Conservation (phyloP, 2,113 vertebrate species). For the Uropsilus gracilis region DNA sequence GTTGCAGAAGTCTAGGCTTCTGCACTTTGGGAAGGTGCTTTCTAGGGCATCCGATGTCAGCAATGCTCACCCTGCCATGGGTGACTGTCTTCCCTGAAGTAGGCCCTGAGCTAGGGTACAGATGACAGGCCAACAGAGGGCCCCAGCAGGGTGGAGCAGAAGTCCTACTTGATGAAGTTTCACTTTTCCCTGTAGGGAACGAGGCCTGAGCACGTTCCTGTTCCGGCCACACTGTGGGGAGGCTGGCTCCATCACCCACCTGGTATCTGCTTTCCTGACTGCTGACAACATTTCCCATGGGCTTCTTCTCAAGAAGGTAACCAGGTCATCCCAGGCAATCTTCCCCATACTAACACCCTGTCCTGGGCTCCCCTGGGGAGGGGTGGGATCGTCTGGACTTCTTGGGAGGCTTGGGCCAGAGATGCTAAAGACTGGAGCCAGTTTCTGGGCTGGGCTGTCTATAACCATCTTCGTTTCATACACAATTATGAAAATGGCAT, state of each 20-base stretch:
- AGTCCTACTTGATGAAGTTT: not conserved
- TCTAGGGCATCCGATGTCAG: not conserved
- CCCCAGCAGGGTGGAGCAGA: not conserved
- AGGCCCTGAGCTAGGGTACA: not conserved
- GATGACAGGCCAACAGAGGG: not conserved
- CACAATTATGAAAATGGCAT: conserved; percentile 38
- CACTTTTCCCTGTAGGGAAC: conserved; percentile 86
- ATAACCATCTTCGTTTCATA: conserved; percentile 1
- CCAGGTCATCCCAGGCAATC: fast-evolving
- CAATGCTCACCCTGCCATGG: not conserved
- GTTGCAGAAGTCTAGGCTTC: not conserved
- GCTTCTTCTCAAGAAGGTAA: conserved; percentile 97
- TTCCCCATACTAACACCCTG: not conserved
- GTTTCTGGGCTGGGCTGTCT: not conserved
- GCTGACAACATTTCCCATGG: conserved; percentile 99
- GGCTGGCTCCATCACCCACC: conserved; percentile 97
- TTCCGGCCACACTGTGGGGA: conserved; percentile 98
- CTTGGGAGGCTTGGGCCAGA: not conserved
- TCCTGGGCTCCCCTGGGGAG: not conserved
- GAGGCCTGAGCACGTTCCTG: conserved; percentile 95
- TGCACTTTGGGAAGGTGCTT: not conserved
- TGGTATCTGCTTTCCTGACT: conserved; percentile 97
- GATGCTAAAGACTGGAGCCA: not conserved
- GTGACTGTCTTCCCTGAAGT: not conserved
- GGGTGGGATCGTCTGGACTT: not conserved